Conservation (phyloP, 1,140 invertebrate genomes). For the Bombyx mandarina region DNA sequence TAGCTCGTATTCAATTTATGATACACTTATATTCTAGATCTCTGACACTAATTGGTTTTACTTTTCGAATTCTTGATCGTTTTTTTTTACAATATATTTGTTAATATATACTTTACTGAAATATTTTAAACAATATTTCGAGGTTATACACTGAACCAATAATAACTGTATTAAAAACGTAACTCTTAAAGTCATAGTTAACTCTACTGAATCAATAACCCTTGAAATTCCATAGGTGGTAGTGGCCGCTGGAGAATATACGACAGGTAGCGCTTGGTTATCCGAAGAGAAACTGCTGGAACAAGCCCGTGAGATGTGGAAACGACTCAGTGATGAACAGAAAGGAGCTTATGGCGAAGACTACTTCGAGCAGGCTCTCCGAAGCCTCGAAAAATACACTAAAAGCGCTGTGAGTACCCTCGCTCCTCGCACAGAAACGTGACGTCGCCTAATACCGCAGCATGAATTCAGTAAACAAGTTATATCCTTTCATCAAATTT, state of each 20-base stretch:
- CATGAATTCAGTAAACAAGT: neutral
- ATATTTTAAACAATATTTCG: too few relatives aligned
- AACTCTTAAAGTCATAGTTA: too few relatives aligned
- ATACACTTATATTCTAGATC: too few relatives aligned
- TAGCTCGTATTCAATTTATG: too few relatives aligned
- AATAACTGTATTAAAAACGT: too few relatives aligned
- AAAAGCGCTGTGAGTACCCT: slow-evolving; percentile 72
- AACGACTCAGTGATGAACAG: slow-evolving; percentile 79
- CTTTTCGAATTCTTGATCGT: too few relatives aligned
- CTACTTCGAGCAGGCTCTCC: slow-evolving; percentile 83
- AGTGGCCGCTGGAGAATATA: slow-evolving; percentile 86
- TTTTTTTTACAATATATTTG: too few relatives aligned
- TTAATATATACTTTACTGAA: too few relatives aligned
- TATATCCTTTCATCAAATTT: neutral
- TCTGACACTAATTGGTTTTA: too few relatives aligned
- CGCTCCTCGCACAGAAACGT: slow-evolving; percentile 4
- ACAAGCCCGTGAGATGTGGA: slow-evolving; percentile 87
- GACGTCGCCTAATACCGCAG: slow-evolving; percentile 9
- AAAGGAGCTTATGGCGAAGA: slow-evolving; percentile 84
- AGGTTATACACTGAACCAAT: too few relatives aligned
- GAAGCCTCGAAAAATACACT: slow-evolving; percentile 83
- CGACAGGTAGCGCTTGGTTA: slow-evolving; percentile 83
- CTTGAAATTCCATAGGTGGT: slow-evolving; percentile 63
- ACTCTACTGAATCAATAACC: neutral
- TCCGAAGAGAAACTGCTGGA: slow-evolving; percentile 79